Conservation (phyloP, 2,888 invertebrate species). For the Atherix ibis region DNA sequence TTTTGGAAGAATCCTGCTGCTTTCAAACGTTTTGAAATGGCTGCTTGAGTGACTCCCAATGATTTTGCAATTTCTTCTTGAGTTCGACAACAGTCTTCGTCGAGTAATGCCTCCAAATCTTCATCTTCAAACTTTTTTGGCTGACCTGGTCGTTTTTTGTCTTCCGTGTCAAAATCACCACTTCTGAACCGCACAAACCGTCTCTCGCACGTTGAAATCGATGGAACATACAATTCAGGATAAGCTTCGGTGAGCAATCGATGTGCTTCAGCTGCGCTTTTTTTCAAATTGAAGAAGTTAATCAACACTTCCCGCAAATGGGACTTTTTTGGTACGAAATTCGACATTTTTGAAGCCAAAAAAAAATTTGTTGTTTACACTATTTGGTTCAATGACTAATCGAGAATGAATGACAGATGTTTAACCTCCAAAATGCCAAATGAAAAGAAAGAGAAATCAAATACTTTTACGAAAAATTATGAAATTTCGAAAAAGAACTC, state of each 20-base stretch:
- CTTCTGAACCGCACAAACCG: slow-evolving; percentile 4
- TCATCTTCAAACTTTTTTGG: slow-evolving; percentile 10
- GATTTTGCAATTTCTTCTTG: slow-evolving; percentile 10
- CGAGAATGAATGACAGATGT: no score
- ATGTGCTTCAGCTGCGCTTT: slow-evolving; percentile 9
- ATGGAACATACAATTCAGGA: slow-evolving; percentile 8
- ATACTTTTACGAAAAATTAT: no score
- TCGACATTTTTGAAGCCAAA: neutral
- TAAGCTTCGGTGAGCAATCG: slow-evolving; percentile 6
- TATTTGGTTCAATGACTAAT: no score
- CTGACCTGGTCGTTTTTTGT: slow-evolving; percentile 5
- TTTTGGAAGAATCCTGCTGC: slow-evolving; percentile 4
- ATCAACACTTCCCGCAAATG: slow-evolving; percentile 14
- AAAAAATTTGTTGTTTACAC: neutral
- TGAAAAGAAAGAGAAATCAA: no score
- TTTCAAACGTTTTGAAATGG: slow-evolving; percentile 7
- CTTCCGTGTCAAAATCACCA: slow-evolving; percentile 4
- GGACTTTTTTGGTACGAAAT: neutral
- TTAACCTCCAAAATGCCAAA: no score
- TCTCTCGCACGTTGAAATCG: neutral
- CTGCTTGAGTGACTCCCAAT: slow-evolving; percentile 7
- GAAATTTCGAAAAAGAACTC: no score
- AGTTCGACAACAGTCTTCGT: slow-evolving; percentile 11
- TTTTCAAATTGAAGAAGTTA: slow-evolving; percentile 7
- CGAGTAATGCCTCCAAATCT: slow-evolving; percentile 11